These are phyloP conservation scores for Trissonchulus latispiculum DNA, from an alignment of 2,888 invertebrate genomes.

Conservation along the genomic window DNA sequence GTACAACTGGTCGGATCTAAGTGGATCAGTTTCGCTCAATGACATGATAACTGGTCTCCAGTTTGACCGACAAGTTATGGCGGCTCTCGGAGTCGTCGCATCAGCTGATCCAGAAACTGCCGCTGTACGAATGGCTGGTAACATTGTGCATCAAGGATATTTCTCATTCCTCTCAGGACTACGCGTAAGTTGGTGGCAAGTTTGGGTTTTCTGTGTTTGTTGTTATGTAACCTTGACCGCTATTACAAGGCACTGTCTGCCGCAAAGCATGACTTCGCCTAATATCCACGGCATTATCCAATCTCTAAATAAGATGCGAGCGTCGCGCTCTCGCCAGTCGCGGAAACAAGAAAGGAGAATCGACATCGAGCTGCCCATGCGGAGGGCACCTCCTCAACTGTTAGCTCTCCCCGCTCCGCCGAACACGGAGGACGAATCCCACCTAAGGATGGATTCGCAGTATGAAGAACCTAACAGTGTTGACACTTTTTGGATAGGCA, in stretches of 20 bases:
- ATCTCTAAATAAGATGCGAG: no score
- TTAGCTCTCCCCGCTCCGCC: no score
- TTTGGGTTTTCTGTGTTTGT: conserved; percentile 7
- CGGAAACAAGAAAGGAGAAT: neutral
- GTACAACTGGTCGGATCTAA: conserved; percentile 7
- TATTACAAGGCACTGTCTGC: neutral
- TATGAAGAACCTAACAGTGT: neutral
- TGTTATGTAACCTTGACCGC: neutral
- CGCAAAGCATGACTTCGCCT: neutral
- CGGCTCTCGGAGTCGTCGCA: neutral
- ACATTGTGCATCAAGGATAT: neutral
- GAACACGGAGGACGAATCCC: neutral
- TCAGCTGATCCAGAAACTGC: neutral
- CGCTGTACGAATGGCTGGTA: neutral
- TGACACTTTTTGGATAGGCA: neutral
- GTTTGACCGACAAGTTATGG: neutral
- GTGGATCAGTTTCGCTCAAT: neutral
- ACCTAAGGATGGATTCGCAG: neutral
- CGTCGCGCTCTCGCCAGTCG: neutral
- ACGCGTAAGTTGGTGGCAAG: neutral
- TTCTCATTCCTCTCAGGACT: neutral
- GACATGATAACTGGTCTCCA: neutral
- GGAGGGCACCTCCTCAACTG: neutral
- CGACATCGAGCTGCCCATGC: neutral
- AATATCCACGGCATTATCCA: neutral